Base-by-base conservation (phyloP, 2,797 vertebrate species). In the Leucoraja ocellata region DNA sequence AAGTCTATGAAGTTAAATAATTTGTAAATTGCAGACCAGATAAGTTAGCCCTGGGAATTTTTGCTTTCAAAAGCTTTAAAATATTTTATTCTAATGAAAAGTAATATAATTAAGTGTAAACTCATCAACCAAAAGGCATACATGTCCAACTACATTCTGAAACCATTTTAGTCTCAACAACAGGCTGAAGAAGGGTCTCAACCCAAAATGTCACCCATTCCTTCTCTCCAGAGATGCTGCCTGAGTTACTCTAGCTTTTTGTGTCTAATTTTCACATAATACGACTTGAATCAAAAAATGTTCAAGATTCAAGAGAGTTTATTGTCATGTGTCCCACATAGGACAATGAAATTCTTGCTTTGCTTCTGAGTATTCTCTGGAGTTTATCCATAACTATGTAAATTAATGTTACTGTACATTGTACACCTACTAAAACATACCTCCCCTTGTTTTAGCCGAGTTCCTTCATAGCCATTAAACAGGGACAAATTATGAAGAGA, bases 71-170 rank as follows among this genome's bases (percentile, higher is more conserved):
- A 88, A 36, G 28, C 28, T n/a, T 88, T 28, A 88, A 65, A 88
- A 88, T 68, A 68, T 88, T 65, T 88, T 65, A 88, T 63, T 61
- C 84, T 65, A 65, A 63, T 68, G 61, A 65, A 88, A 86, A 65
- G 61, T 68, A 88, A 32, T 61, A 86, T 61, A 83, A 86, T 86
- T 86, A 86, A 86, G 23, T 65, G 61, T 65, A 63, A 88, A 65
- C 61, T 88, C 61, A 65, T 88, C 28, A 88, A 21, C 25, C 84
- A 88, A 32, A 88, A 14, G 18, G 68, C 16, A 71, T 61, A 86
- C 83, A 86, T 25, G 63, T 86, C 81, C 16, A 25, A 86, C 58
- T 86, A 61, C 58, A 86, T 86, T 54, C 81, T 83, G 54, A 32
- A 54, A 86, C 54, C 13, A 63, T 86, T 86, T 63, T 86, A 86